Percentiles rank a stretch among this genome's conserved stretches.
Evolutionary conservation across 2,888 invertebrate species (phyloP).

Genomic region (Asteroscopus sphinx): DNA sequence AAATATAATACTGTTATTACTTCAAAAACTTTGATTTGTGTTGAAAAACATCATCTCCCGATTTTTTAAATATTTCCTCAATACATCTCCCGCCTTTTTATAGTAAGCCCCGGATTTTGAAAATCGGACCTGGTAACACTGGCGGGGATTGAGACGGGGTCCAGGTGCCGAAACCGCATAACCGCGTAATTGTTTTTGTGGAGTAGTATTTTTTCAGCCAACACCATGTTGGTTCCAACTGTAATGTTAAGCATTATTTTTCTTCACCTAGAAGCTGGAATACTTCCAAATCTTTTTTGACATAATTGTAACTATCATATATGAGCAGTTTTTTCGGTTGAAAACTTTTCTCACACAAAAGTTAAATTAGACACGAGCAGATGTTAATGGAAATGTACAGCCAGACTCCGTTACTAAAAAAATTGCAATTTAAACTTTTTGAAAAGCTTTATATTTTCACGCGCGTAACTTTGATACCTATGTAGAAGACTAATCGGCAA

Average conservation of each 20-base stretch:
- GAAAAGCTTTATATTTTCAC: constrained; percentile 34
- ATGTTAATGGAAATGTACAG: constrained; percentile 55
- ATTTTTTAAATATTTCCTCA: no score
- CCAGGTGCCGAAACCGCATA: no score
- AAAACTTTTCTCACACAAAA: constrained; percentile 44
- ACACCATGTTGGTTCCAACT: background rate
- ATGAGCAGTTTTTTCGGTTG: constrained; percentile 35
- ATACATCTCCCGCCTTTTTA: no score
- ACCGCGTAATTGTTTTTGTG: no score
- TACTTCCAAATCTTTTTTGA: constrained; percentile 18
- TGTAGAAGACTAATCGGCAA: background rate
- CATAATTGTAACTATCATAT: constrained; percentile 45
- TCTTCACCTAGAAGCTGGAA: constrained; percentile 4
- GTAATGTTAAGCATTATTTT: background rate
- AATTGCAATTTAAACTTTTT: constrained; percentile 59
- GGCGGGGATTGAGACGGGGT: no score
- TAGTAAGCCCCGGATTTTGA: no score
- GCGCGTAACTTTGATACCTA: constrained; percentile 1
- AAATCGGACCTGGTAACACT: no score
- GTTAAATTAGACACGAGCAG: constrained; percentile 60
- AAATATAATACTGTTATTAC: no score
- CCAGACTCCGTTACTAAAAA: constrained; percentile 52
- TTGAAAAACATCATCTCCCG: no score
- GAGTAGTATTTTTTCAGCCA: no score
- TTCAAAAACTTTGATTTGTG: no score